Percentiles rank a stretch among this genome's conserved stretches.
Conservation (phyloP, 2,797 vertebrate genomes). For the Parauchenoglanis ngamensis region DNA sequence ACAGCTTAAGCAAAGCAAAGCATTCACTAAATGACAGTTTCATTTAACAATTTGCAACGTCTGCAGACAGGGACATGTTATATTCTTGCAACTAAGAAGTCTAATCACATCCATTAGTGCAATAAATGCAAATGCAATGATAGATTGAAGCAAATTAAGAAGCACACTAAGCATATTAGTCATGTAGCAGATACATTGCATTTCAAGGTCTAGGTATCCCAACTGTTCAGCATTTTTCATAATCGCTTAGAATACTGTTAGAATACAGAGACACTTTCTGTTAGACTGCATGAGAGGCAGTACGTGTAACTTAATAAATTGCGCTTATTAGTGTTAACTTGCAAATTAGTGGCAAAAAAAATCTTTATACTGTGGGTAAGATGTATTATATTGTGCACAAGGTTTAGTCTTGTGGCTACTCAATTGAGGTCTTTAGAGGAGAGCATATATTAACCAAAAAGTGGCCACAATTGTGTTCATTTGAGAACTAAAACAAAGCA, state of each 20-base stretch:
- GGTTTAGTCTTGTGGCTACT: neutral
- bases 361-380: neutral
- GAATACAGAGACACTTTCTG: neutral
- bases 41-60: slow-evolving; percentile 6
- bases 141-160: slow-evolving; percentile 28
- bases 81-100: slow-evolving; percentile 13
- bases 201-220: neutral
- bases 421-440: neutral
- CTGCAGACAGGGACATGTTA: neutral
- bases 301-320: neutral
- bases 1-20: neutral
- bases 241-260: neutral
- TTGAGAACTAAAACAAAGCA: neutral
- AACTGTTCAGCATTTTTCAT: neutral
- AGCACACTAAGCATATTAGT: slow-evolving; percentile 22
- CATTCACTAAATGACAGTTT: neutral
- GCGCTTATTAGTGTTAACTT: neutral
- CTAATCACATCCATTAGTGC: slow-evolving; percentile 25
- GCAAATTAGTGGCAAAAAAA: neutral
- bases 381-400: neutral
- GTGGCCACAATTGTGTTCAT: neutral
- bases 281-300: neutral
- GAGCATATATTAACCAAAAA: neutral
- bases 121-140: slow-evolving; percentile 23
- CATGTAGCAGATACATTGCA: slow-evolving; percentile 7